phyloP scores from a whole-genome alignment of 2,797 vertebrate genomes.

The Trematomus bernacchii region DNA sequence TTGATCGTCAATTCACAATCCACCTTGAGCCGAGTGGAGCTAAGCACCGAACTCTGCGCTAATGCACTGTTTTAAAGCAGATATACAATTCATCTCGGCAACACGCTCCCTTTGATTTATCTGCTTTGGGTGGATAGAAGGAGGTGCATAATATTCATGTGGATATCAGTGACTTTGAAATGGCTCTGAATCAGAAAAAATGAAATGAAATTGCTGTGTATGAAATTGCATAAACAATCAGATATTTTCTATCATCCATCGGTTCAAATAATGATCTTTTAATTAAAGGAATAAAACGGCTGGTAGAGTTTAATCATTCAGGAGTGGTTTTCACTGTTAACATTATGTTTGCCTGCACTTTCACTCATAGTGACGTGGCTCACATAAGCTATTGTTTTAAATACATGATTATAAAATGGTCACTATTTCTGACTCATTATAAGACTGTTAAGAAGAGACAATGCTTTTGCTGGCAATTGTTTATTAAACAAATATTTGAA shows the following conservation, averaged over 20 bases:
- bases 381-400: background rate
- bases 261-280: background rate
- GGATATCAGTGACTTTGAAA: constrained; percentile 1
- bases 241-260: background rate
- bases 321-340: too few species aligned
- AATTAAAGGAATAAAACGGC: constrained; percentile 1
- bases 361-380: too few species aligned
- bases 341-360: too few species aligned
- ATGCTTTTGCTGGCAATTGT: background rate
- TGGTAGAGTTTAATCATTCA: background rate
- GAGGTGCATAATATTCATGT: background rate
- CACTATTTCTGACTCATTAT: background rate
- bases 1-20: constrained; percentile 70
- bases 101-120: constrained; percentile 23
- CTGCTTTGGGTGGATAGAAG: constrained; percentile 15
- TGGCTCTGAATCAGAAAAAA: background rate
- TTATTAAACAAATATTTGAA: background rate
- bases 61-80: constrained; percentile 48
- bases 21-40: constrained; percentile 46
- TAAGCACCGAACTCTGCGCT: constrained; percentile 41
- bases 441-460: background rate
- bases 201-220: background rate
- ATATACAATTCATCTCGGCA: constrained; percentile 27
- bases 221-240: background rate
- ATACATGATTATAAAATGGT: background rate